These are phyloP conservation scores for Rhombomys opimus DNA, from an alignment of 2,113 vertebrate genomes.

Conservation along the genomic window DNA sequence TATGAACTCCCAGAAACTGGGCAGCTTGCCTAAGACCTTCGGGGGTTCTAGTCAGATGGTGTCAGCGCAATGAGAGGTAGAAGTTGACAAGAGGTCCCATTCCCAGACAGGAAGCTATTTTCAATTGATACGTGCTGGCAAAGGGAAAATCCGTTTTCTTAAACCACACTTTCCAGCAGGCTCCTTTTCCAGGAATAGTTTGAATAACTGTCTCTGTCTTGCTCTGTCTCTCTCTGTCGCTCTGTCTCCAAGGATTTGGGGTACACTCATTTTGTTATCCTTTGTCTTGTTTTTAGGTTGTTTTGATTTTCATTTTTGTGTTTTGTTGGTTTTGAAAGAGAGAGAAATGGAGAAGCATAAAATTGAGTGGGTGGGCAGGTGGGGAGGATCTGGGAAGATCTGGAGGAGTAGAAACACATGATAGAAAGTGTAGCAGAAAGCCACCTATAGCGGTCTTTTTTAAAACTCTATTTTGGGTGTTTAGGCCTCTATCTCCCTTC, in stretches of 20 bases:
- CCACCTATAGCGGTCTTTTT: too few species aligned
- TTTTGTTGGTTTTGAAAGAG: background rate
- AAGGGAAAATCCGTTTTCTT: background rate
- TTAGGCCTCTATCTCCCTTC: too few species aligned
- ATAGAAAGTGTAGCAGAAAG: background rate
- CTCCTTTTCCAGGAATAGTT: background rate
- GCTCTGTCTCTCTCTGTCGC: background rate
- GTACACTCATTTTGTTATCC: background rate
- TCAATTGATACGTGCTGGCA: background rate
- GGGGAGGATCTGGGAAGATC: background rate
- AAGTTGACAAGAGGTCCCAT: background rate
- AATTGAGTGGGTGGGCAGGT: background rate
- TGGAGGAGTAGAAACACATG: background rate
- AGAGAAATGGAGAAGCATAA: background rate
- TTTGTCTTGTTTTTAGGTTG: background rate
- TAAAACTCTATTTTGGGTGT: too few species aligned
- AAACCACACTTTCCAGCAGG: too few species aligned
- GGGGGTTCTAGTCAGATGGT: background rate
- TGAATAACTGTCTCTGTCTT: background rate
- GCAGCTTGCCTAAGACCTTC: background rate
- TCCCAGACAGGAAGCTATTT: background rate
- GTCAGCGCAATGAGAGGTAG: rapidly evolving
- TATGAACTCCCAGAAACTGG: background rate
- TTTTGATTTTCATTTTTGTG: background rate
- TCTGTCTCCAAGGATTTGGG: background rate